Conservation (phyloP, 2,113 vertebrate species). For the Motacilla tschutschensis region DNA sequence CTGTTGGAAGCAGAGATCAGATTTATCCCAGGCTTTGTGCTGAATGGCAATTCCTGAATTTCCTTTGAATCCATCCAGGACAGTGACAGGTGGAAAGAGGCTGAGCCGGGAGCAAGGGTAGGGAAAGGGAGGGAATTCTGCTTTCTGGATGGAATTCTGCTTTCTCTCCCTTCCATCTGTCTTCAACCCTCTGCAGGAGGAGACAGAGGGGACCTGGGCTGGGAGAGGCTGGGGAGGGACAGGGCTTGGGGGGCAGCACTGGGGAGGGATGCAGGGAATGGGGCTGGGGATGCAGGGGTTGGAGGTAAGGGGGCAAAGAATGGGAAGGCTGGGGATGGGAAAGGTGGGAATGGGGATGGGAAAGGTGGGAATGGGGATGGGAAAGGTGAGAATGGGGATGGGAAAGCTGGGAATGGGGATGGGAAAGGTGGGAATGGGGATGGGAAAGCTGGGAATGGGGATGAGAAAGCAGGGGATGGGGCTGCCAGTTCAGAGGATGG, state of each 20-base stretch:
- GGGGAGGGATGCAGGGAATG: too few relatives aligned
- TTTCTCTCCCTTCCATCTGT: background rate
- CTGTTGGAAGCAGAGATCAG: background rate
- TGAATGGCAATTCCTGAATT: slow-evolving; percentile 9
- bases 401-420: background rate
- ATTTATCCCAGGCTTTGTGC: slow-evolving; percentile 16
- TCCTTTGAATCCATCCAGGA: background rate
- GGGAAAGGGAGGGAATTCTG: background rate
- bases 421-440: too few relatives aligned
- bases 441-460: too few relatives aligned
- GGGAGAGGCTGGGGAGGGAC: background rate
- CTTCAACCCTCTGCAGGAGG: background rate
- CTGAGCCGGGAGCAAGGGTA: background rate
- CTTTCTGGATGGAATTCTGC: background rate
- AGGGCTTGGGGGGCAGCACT: fast-evolving
- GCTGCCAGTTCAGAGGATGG: too few relatives aligned
- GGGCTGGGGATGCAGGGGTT: background rate
- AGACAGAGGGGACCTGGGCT: background rate
- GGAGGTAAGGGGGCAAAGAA: too few relatives aligned
- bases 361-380: background rate
- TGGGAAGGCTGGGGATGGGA: too few relatives aligned
- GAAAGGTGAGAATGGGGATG: too few relatives aligned
- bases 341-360: background rate
- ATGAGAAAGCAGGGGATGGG: background rate
- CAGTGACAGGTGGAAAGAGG: background rate